Evolutionary conservation across 2,113 vertebrate species (phyloP), one percentile per base, ranked within the genome.

Genomic region (Cranoglanis bouderius): DNA sequence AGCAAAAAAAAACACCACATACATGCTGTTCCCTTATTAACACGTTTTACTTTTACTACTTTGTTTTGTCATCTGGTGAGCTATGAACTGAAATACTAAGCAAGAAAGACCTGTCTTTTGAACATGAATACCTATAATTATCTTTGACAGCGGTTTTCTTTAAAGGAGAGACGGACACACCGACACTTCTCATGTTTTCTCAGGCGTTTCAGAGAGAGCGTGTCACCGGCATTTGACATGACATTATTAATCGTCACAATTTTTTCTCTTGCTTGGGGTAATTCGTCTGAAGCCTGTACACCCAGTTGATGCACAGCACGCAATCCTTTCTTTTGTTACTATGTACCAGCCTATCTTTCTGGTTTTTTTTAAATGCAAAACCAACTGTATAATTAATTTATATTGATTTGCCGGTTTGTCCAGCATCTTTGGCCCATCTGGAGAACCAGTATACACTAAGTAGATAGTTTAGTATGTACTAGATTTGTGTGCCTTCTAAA

Each of bases 91-190:
- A 82, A 82, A 87, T 40, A 43, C 24, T 55, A 35, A 75, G 70
- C 57, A 49, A 82, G 38, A 55, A 91, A 91, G 67, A 74, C 72
- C 67, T 82, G 74, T 87, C 26, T 84, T 87, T 72, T 74, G 67
- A 55, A 61, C 51, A 65, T 46, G 40, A 87, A 87, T 51, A 63
- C 87, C 85, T 89, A 14, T 74, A 90, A 90, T 90, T 87, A 89
- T 85, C 86, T 87, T 87, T 84, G 59, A 84, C 57, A 74, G 70
- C 59, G 57, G 84, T 14, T 5, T 83, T 88, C 78, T 83, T 86
- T 32, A 77, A 84, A 84, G 43, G 16, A 59, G 12, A 86, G 18
- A 72, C 51, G 55, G 67, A 35, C 8, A 18, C 77, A 61, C 53
- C 35, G 49, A 59, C 46, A 32, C 26, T 80, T 89, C 51, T 77